Evolutionary conservation across 2,888 invertebrate genomes (phyloP).

Genomic region (Balanococcus diminutus): DNA sequence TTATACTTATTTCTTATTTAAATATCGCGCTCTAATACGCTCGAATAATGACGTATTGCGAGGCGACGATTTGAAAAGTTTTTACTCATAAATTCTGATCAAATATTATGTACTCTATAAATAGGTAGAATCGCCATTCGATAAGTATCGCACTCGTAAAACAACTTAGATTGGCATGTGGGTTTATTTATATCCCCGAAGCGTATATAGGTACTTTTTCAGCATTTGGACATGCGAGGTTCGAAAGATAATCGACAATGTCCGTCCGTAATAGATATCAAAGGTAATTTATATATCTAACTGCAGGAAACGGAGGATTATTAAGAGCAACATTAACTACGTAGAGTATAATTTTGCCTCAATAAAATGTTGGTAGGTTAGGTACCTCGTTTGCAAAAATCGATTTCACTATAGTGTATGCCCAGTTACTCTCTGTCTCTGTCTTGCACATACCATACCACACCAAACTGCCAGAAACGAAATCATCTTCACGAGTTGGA

Average conservation of each 20-base stretch:
- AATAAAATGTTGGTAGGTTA: not conserved
- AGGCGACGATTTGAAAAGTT: too few species aligned
- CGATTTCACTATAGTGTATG: slow-evolving; percentile 11
- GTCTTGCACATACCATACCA: not conserved
- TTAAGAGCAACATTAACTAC: slow-evolving; percentile 11
- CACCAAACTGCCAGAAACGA: not conserved
- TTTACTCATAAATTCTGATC: too few species aligned
- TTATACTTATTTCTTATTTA: not conserved
- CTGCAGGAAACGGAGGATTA: not conserved
- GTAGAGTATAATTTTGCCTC: not conserved
- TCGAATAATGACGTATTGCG: too few species aligned
- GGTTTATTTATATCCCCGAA: too few species aligned
- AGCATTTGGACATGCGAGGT: too few species aligned
- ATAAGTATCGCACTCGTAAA: too few species aligned
- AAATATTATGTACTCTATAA: too few species aligned
- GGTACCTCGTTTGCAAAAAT: slow-evolving; percentile 1
- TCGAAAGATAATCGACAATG: too few species aligned
- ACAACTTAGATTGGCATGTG: too few species aligned
- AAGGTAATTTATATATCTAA: not conserved
- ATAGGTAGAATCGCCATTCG: too few species aligned
- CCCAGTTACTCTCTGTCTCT: not conserved
- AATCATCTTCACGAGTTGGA: not conserved
- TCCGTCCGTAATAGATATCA: not conserved
- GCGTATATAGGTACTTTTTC: too few species aligned
- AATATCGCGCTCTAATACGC: not conserved